Percentiles rank a stretch among this genome's conserved stretches.
Conservation (phyloP, 2,888 invertebrate genomes). For the Merodon equestris region DNA sequence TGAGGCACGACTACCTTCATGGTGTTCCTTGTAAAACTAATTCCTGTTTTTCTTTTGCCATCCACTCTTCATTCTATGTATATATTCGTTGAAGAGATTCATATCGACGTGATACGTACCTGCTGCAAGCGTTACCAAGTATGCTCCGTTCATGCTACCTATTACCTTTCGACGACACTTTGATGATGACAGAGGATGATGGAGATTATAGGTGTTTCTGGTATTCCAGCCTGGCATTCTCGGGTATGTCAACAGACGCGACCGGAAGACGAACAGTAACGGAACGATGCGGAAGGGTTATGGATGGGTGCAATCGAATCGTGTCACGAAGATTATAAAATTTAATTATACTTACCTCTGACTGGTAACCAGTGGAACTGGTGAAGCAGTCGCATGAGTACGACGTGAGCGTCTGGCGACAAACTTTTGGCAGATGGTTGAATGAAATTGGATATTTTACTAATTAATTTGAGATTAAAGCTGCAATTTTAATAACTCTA, state of each 20-base stretch:
- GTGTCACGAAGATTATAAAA: conserved; percentile 67
- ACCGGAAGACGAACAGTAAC: conserved; percentile 15
- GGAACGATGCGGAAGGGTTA: too few relatives aligned
- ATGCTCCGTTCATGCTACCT: conserved; percentile 29
- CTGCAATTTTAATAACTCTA: conserved; percentile 40
- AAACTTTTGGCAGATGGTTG: background rate
- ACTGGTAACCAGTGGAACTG: too few relatives aligned
- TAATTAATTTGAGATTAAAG: conserved; percentile 21
- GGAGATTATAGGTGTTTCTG: conserved; percentile 44
- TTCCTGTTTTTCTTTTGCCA: conserved; percentile 24
- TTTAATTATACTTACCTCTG: conserved; percentile 63
- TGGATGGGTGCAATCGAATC: conserved; percentile 48
- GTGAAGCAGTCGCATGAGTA: too few relatives aligned
- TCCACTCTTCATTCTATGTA: too few relatives aligned
- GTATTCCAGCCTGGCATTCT: too few relatives aligned
- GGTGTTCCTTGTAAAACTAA: conserved; percentile 54
- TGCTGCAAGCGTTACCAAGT: conserved; percentile 41
- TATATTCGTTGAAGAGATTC: conserved; percentile 34
- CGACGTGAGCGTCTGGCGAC: too few relatives aligned
- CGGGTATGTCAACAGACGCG: background rate
- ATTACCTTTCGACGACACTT: conserved; percentile 23
- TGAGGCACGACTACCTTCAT: conserved; percentile 5
- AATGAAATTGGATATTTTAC: conserved; percentile 17
- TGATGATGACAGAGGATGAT: conserved; percentile 51
- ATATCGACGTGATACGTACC: conserved; percentile 46